Evolutionary conservation across 2,113 vertebrate genomes (phyloP), one percentile per base, ranked within the genome.

Genomic region (Trinectes maculatus): DNA sequence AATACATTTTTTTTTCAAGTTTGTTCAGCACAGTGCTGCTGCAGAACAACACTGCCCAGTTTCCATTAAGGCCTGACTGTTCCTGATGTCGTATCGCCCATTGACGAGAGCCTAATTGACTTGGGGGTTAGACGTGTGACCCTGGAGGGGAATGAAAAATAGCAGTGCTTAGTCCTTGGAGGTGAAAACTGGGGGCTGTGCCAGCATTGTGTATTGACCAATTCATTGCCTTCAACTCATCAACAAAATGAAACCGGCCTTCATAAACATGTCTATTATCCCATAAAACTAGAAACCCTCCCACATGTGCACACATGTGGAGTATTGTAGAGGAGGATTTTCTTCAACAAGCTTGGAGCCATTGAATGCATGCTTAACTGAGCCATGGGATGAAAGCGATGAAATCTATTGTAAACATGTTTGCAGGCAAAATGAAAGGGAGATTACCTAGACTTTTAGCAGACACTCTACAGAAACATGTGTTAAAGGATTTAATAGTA

Each of bases 221-320:
- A 65, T 70, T 80, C 54, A 57, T 67, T 66, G 62, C 53, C 22
- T 56, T 79, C 31, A 73, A 74, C 75, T 87, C 73, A 80, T 78
- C 72, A 83, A 83, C 70, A 84, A 79, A 89, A 84, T 85, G 58
- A 89, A 91, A 85, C 47, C 46, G 25, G 39, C 72, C 54, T 69
- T 83, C 62, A 86, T 82, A 89, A 87, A 87, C 16, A 16, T 71
- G 78, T 77, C 84, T 58, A 74, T 69, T 70, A 80, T 79, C 55
- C 78, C 39, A 77, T 86, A 79, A 84, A 86, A 60, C 18, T 31
- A 40, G 54, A 85, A 69, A 73, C 47, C 55, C 66, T 63, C 65
- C 63, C 51, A 59, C 53, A 21, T 21, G 44, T 47, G 24, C 9
- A 58, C 28, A 53, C 33, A 43, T 54, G 54, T 2, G 8, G 4